Percentiles rank a stretch among this genome's conserved stretches.
Evolutionary conservation across 1,140 invertebrate species (phyloP).

Genomic region (Trichonephila clavipes): DNA sequence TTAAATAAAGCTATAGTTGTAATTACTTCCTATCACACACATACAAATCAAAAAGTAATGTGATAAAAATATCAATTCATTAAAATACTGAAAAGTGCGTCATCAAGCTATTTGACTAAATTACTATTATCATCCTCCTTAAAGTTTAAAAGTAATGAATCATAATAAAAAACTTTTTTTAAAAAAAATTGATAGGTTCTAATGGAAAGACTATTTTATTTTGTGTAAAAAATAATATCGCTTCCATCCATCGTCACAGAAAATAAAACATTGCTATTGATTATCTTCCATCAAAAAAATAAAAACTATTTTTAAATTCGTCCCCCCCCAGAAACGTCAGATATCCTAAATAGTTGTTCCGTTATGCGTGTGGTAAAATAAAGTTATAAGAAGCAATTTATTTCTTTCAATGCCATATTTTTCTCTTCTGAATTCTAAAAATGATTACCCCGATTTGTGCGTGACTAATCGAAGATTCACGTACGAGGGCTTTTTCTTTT

Average conservation of each 20-base stretch:
- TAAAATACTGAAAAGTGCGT: too few species aligned
- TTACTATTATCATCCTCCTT: too few species aligned
- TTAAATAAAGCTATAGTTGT: too few species aligned
- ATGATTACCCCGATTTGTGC: constrained; percentile 33
- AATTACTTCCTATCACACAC: too few species aligned
- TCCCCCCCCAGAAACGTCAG: neutral
- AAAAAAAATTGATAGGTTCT: too few species aligned
- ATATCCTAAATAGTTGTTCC: constrained; percentile 21
- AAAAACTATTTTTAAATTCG: neutral
- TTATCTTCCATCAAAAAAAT: neutral
- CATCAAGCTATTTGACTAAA: too few species aligned
- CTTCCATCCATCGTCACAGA: neutral
- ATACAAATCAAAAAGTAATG: too few species aligned
- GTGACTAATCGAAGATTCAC: constrained; percentile 10
- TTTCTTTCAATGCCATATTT: constrained; percentile 22
- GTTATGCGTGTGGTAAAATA: neutral
- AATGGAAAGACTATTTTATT: neutral
- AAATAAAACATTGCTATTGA: neutral
- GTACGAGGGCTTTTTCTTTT: neutral
- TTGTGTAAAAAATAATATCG: neutral
- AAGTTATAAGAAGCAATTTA: constrained; percentile 35
- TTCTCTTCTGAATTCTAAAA: neutral
- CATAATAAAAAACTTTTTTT: too few species aligned
- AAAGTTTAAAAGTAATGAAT: too few species aligned
- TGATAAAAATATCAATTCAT: too few species aligned